Conservation (phyloP, 1,140 invertebrate species). For the Drosophila murphyi region DNA sequence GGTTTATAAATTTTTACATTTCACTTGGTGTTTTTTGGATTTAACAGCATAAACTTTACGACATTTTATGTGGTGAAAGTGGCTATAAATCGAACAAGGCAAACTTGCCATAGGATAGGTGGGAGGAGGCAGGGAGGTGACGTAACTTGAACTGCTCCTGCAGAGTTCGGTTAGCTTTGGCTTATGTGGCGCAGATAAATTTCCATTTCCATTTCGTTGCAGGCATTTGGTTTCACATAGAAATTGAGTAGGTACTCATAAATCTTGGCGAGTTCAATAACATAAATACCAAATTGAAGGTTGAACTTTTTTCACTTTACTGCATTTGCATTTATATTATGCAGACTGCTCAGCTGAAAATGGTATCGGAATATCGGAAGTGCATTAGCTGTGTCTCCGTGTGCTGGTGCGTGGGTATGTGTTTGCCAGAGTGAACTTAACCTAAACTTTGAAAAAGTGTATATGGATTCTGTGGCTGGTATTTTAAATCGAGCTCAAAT, state of each 20-base stretch:
- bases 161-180: conserved; percentile 31
- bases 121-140: not conserved
- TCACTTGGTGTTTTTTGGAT: conserved; percentile 53
- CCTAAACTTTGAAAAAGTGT: not conserved
- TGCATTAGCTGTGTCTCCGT: conserved; percentile 57
- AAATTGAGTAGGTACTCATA: conserved; percentile 80
- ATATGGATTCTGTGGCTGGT: conserved; percentile 6
- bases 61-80: conserved; percentile 74
- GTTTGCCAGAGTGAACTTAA: conserved; percentile 6
- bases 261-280: conserved; percentile 77
- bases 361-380: conserved; percentile 47
- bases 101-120: not conserved
- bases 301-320: conserved; percentile 53
- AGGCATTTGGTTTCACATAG: conserved; percentile 71
- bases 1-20: conserved; percentile 79
- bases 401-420: not conserved
- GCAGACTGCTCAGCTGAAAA: conserved; percentile 42
- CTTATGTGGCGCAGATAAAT: conserved; percentile 66
- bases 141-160: conserved; percentile 33
- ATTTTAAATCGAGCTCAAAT: conserved; percentile 4
- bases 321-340: conserved; percentile 58
- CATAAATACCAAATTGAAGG: conserved; percentile 66
- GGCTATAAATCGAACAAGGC: conserved; percentile 51
- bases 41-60: conserved; percentile 70
- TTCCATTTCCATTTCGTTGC: conserved; percentile 82